These are phyloP conservation scores for Rhynchotus rufescens DNA, from an alignment of 2,797 vertebrate species.

Conservation along the genomic window DNA sequence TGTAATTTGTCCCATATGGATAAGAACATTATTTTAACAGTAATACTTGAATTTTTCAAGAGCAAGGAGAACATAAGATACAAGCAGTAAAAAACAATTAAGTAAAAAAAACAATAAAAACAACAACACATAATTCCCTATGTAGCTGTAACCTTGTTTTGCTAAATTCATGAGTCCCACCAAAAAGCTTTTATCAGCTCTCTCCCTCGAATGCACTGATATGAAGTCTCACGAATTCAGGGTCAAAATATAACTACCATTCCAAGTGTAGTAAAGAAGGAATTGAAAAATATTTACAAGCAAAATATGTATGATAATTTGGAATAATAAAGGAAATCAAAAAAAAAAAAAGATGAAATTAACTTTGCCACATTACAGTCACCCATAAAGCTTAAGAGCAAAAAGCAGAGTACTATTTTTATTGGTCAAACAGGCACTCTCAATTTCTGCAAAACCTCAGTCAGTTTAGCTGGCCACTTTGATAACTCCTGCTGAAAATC, in stretches of 20 bases:
- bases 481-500: neutral
- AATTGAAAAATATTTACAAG: neutral
- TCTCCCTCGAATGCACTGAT: neutral
- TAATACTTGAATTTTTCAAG: neutral
- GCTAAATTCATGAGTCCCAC: neutral
- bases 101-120: neutral
- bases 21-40: neutral
- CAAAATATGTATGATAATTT: neutral
- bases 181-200: neutral
- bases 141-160: neutral
- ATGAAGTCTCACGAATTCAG: neutral
- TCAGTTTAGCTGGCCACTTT: neutral
- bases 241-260: neutral
- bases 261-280: neutral
- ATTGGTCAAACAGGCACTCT: neutral
- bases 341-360: neutral
- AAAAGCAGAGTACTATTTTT: neutral
- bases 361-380: neutral
- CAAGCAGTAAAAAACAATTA: neutral
- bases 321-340: neutral
- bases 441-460: neutral
- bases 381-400: neutral
- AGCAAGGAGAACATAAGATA: neutral
- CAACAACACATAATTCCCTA: neutral
- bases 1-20: neutral